A percentile compares a stretch with the other conserved stretches of the same genome.
phyloP scores from a whole-genome alignment of 2,888 invertebrate genomes.

The Pristionchus fissidentatus region DNA sequence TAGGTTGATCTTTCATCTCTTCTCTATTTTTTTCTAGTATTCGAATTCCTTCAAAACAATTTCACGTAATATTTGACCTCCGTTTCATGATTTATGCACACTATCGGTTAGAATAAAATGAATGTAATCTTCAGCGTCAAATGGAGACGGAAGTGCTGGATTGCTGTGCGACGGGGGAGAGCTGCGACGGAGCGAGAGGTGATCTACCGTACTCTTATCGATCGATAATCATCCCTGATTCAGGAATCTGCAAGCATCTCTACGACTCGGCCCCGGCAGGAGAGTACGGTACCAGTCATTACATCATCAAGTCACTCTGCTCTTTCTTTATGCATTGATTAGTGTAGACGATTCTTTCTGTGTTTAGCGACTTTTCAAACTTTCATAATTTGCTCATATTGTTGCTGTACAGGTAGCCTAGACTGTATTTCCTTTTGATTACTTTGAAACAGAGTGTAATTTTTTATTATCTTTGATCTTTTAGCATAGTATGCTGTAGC shows the following conservation, averaged over 20 bases:
- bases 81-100: too few species aligned
- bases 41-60: too few species aligned
- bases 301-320: slow-evolving; percentile 81
- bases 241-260: slow-evolving; percentile 93
- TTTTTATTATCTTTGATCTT: neutral
- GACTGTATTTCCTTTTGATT: slow-evolving; percentile 26
- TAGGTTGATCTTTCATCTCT: too few species aligned
- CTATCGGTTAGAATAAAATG: too few species aligned
- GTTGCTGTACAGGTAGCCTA: slow-evolving; percentile 16
- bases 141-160: slow-evolving; percentile 91
- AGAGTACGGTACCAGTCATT: slow-evolving; percentile 96
- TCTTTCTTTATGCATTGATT: slow-evolving; percentile 51
- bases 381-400: slow-evolving; percentile 19
- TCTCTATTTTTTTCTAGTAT: neutral
- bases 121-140: slow-evolving; percentile 82
- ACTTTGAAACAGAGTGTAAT: neutral
- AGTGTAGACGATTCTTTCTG: neutral
- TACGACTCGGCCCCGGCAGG: slow-evolving; percentile 99
- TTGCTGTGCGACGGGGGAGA: slow-evolving; percentile 84
- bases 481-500: neutral
- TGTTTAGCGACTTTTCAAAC: neutral
- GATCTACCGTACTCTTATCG: neutral
- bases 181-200: slow-evolving; percentile 89
- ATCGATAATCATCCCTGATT: neutral
- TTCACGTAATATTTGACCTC: too few species aligned